Evolutionary conservation across 2,888 invertebrate genomes (phyloP).

Genomic region (Phalera bucephala): DNA sequence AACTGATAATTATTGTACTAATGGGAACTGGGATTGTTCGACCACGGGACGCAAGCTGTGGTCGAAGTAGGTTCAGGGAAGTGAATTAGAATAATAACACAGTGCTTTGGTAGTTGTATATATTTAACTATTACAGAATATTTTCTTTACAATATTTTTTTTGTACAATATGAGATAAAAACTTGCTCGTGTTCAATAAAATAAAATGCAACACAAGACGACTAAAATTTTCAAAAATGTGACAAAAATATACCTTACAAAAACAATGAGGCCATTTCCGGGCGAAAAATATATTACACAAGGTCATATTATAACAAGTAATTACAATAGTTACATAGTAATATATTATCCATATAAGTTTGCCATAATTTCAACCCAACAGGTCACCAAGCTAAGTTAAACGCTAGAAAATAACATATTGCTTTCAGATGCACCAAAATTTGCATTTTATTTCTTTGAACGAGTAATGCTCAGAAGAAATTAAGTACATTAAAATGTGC

Average conservation of each 20-base stretch:
- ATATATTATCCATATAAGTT: constrained; percentile 22
- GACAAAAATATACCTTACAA: constrained; percentile 54
- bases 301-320: constrained; percentile 39
- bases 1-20: too few species aligned
- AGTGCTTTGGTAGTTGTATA: constrained; percentile 72
- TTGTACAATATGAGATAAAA: constrained; percentile 71
- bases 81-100: constrained; percentile 41
- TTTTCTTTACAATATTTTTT: constrained; percentile 72
- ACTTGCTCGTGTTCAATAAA: constrained; percentile 69
- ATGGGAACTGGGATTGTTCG: too few species aligned
- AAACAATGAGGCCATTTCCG: constrained; percentile 32
- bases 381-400: constrained; percentile 5
- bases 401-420: background rate
- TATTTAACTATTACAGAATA: constrained; percentile 73
- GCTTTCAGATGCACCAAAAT: background rate
- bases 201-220: constrained; percentile 72
- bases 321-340: constrained; percentile 36
- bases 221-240: constrained; percentile 53
- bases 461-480: constrained; percentile 12
- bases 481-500: constrained; percentile 22
- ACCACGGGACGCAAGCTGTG: too few species aligned
- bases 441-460: constrained; percentile 40
- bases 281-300: constrained; percentile 32
- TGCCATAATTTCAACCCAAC: constrained; percentile 15
- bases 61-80: too few species aligned